Conservation (phyloP, 2,113 vertebrate genomes). For the Emydura subglobosa region DNA sequence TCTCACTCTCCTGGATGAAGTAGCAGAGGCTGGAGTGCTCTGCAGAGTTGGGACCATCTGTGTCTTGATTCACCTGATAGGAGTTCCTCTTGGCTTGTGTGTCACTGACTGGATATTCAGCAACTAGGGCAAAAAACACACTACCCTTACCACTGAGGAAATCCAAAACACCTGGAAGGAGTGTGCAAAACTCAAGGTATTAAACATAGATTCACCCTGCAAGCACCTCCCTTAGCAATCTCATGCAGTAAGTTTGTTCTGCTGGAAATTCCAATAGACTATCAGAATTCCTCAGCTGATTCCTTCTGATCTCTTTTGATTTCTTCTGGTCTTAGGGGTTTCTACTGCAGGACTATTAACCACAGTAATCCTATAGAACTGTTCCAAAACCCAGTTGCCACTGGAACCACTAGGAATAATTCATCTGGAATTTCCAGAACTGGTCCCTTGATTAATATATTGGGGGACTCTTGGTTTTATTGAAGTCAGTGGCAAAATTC, state of each 20-base stretch:
- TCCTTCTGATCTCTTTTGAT: background rate
- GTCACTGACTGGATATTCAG: slow-evolving; percentile 34
- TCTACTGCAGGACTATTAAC: background rate
- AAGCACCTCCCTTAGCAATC: background rate
- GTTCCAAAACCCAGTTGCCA: background rate
- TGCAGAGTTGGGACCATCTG: slow-evolving; percentile 8
- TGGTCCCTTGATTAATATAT: background rate
- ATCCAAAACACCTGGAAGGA: background rate
- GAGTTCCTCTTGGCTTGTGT: background rate
- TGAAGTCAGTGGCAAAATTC: background rate
- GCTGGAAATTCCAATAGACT: background rate
- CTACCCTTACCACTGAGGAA: background rate
- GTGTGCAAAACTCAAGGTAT: background rate
- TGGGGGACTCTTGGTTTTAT: background rate
- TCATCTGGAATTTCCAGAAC: background rate
- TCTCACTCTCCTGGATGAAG: slow-evolving; percentile 73
- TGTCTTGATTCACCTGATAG: background rate
- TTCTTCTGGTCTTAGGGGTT: background rate
- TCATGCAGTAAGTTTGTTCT: background rate
- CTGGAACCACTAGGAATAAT: background rate
- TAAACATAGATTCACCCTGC: background rate
- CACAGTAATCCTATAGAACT: background rate
- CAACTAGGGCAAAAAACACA: background rate
- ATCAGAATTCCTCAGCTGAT: background rate
- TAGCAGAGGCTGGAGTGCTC: slow-evolving; percentile 75